These are phyloP conservation scores for Loriculus beryllinus DNA, from an alignment of 2,797 vertebrate genomes.

Conservation along the genomic window DNA sequence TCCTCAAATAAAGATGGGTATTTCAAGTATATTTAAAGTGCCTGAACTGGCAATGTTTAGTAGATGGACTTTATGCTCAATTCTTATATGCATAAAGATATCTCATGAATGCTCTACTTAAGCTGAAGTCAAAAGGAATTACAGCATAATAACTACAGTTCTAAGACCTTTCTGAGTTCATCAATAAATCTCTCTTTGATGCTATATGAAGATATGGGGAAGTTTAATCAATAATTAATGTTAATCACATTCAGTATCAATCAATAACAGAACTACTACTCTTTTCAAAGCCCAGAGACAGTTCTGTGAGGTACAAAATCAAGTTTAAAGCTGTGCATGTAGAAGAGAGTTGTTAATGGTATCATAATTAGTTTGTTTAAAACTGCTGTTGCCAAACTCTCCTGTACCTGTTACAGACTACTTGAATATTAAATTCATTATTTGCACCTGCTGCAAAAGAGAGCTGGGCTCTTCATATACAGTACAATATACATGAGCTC, in stretches of 20 bases:
- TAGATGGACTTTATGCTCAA: neutral
- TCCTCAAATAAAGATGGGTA: neutral
- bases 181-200: conserved; percentile 27
- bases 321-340: conserved; percentile 8
- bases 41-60: neutral
- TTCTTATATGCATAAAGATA: neutral
- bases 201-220: conserved; percentile 14
- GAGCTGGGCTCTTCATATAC: neutral
- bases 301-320: conserved; percentile 4
- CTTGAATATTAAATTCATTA: neutral
- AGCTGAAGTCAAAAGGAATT: neutral
- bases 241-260: conserved; percentile 33
- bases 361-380: conserved; percentile 45
- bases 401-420: neutral
- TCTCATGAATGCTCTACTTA: neutral
- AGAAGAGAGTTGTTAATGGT: conserved; percentile 24
- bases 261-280: conserved; percentile 32
- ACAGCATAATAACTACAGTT: neutral
- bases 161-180: conserved; percentile 34
- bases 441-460: neutral
- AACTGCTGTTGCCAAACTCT: neutral
- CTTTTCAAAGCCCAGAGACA: conserved; percentile 3
- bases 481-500: neutral
- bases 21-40: neutral
- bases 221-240: conserved; percentile 57